Conservation (phyloP, 1,140 invertebrate species). For the Rhagoletis zephyria region DNA sequence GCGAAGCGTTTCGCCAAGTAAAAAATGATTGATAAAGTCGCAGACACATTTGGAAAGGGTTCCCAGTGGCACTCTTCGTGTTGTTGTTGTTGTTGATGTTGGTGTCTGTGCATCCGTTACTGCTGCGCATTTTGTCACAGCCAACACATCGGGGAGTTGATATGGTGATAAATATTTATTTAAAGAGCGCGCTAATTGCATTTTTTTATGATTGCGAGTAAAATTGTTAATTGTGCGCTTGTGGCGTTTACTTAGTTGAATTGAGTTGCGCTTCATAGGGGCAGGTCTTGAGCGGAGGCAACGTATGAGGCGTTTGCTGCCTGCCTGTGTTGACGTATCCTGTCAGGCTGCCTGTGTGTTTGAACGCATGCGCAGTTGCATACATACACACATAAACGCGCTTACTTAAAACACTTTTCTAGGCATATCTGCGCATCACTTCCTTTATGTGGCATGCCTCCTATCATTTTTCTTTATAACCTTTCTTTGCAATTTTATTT, state of each 20-base stretch:
- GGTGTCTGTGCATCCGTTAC: neutral
- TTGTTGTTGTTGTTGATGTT: neutral
- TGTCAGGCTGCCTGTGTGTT: neutral
- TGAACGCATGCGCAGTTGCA: neutral
- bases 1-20: neutral
- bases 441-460: neutral
- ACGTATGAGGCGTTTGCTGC: no score
- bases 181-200: slow-evolving; percentile 1
- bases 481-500: neutral
- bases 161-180: slow-evolving; percentile 19
- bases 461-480: neutral
- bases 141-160: neutral
- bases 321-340: neutral
- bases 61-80: neutral
- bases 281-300: no score
- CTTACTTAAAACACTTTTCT: neutral
- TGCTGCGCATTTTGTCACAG: neutral
- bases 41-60: slow-evolving; percentile 16
- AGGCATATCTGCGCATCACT: neutral
- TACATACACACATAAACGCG: neutral
- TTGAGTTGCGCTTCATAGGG: neutral
- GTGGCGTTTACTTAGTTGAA: neutral
- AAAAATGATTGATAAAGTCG: slow-evolving; percentile 48
- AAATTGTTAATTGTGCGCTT: neutral
- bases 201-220: slow-evolving; percentile 6